Evolutionary conservation across 2,113 vertebrate genomes (phyloP).

Genomic region (Eurypyga helias): DNA sequence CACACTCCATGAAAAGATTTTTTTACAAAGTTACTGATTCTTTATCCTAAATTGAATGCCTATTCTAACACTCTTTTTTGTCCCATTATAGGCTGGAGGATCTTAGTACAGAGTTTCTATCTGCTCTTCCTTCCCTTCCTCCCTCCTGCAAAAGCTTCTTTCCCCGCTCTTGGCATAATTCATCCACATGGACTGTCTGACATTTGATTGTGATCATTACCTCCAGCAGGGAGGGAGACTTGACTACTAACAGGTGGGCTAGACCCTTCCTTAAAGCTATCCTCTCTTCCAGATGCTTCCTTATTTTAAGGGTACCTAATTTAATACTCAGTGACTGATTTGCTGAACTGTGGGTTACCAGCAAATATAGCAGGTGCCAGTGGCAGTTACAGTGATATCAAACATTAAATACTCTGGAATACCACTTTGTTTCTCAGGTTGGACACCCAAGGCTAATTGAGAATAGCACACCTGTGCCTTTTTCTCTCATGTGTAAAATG

Average conservation of each 20-base stretch:
- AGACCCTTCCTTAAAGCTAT: neutral
- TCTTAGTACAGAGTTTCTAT: neutral
- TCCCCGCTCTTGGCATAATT: neutral
- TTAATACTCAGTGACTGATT: neutral
- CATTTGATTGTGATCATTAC: neutral
- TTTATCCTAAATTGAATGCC: neutral
- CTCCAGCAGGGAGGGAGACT: neutral
- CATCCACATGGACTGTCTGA: neutral
- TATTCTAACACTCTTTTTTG: neutral
- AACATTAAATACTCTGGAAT: neutral
- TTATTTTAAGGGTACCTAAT: neutral
- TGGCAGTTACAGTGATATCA: neutral
- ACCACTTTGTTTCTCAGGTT: neutral
- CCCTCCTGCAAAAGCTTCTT: neutral
- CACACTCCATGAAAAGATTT: neutral
- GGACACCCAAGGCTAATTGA: neutral
- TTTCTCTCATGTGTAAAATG: neutral
- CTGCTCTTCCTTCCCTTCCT: neutral
- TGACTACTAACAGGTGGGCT: neutral
- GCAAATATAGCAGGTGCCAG: neutral
- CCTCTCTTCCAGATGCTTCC: neutral
- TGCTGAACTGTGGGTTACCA: neutral
- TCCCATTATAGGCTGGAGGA: neutral
- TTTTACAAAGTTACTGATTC: neutral
- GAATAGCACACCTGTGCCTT: neutral